Base-by-base conservation (phyloP, 2,797 vertebrate genomes). In the Danio albolineatus region DNA sequence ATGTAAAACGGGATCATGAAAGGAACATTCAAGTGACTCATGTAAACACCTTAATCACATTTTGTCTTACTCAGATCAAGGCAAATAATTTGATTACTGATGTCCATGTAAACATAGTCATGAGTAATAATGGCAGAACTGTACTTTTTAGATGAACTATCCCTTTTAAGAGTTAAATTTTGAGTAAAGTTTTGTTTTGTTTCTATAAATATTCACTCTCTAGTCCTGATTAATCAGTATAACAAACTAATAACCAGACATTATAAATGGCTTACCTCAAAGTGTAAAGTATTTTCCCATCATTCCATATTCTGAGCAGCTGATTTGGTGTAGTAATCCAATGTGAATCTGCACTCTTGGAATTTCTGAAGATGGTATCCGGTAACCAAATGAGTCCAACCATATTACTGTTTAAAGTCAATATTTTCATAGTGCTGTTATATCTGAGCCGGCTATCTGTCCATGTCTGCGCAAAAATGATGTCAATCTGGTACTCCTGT, bases 401-500 rank as follows among this genome's bases (percentile, higher is more conserved):
- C 97, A 99, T 99, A 82, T 99, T 98, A 92, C 97, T 98, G 90
- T 94, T 94, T 51, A 94, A 73, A 61, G 96, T 98, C 76, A 99
- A 81, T 79, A 97, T 96, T 87, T 96, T 98, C 95, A 97, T 95
- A 4, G 96, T 97, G 92, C 96, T 97, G 87, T 99, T 99, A 92
- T 97, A 98, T 82, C 96, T 94, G 75, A 99, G 95, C 1, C 97
- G 95, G 78, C 94, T 97, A 90, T 99, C 97, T n/a, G 93, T 98
- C 97, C 97, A 99, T 0, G 97, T 98, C 90, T 99, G 97, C 77
- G 97, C 97, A 83, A 99, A 99, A 91, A 99, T 98, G 76, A 99
- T 97, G 89, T 99, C 97, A 81, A 99, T 98, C 89, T 98, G 96
- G 89, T 99, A 99, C 88, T 99, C 97, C 97, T 99, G 85, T 53